These are phyloP conservation scores for Cryptops parisi DNA, from an alignment of 2,888 invertebrate species.

Conservation along the genomic window DNA sequence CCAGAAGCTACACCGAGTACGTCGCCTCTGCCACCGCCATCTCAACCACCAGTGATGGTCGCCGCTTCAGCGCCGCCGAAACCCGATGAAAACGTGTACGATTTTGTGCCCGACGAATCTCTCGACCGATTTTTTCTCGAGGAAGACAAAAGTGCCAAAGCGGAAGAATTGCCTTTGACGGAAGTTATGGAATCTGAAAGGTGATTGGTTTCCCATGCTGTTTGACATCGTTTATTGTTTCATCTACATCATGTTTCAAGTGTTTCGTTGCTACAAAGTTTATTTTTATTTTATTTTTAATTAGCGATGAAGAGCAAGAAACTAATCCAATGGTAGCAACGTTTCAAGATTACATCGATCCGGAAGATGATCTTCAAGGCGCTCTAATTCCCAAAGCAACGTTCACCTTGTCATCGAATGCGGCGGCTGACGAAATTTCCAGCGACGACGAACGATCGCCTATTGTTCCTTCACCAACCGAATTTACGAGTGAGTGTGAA, in stretches of 20 bases:
- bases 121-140: slow-evolving; percentile 61
- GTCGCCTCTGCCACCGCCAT: slow-evolving; percentile 10
- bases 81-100: slow-evolving; percentile 44
- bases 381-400: neutral
- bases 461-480: neutral
- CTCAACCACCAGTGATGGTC: neutral
- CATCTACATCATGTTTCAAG: no score
- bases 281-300: no score
- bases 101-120: slow-evolving; percentile 52
- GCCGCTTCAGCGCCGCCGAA: slow-evolving; percentile 32
- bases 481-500: no score
- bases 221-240: no score
- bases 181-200: neutral
- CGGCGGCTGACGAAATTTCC: slow-evolving; percentile 2
- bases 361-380: slow-evolving; percentile 39
- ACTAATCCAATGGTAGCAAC: slow-evolving; percentile 67
- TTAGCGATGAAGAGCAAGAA: slow-evolving; percentile 36
- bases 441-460: slow-evolving; percentile 3
- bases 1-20: neutral
- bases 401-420: neutral
- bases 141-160: slow-evolving; percentile 36
- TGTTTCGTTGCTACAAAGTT: no score
- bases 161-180: slow-evolving; percentile 15
- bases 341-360: slow-evolving; percentile 68
- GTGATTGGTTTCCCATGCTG: no score